Evolutionary conservation across 2,888 invertebrate genomes (phyloP), one percentile per base, ranked within the genome.

Genomic region (Diaprepes abbreviatus): DNA sequence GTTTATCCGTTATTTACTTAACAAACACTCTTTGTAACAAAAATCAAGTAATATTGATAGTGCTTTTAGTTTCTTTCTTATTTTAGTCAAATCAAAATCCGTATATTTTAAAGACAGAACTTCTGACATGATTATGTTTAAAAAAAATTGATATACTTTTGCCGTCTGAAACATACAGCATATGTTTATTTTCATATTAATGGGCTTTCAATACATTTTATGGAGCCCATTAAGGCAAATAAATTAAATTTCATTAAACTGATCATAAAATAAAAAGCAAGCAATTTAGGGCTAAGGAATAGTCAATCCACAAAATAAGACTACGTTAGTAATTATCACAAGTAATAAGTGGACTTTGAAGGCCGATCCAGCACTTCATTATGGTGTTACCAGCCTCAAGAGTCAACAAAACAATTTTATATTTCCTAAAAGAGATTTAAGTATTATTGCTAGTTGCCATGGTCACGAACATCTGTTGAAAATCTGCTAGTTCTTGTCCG

Each of bases 371-470:
- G 36, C 52, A 12, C 33, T 70, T 57, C 24, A 48, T 35, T 62
- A 62, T 31, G 59, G 43, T 54, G 31, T 58, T 62, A 33, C 58
- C 59, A 70, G 66, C 70, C 62, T 40, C 62, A 62, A 66, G 66
- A 62, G 58, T 63, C 66, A 66, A 58, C 62, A 58, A 63, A 45
- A 38, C 31, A 70, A 54, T 45, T 60, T 31, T 64, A 43, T 33
- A 63, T 40, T 60, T 48, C 24, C 48, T 60, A 35, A 35, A 14
- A 24, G 24, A 63, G 45, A 60, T 71, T 80, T 83, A 84, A 80
- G 83, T 83, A 80, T 84, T 84, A 82, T 84, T 84, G 79, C 83
- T 83, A 81, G 83, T 81, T 75, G 83, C 85, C 83, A 85, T 84
- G 64, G 83, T 84, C 60, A 84, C 84, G 77, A 85, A 82, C 82